Base-by-base conservation (phyloP, 2,797 vertebrate genomes). In the Cephalopachus bancanus region DNA sequence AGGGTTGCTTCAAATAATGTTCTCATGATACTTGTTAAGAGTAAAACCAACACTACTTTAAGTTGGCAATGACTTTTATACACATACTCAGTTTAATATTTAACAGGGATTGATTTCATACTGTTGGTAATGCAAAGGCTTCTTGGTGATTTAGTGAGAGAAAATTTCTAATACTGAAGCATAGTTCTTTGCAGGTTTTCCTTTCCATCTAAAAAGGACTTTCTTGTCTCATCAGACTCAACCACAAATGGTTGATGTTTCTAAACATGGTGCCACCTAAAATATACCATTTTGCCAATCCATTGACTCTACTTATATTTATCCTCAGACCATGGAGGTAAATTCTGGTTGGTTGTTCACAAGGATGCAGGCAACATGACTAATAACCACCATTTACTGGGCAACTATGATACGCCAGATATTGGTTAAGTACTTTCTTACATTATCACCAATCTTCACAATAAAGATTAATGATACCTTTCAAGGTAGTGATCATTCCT, bases 91-190 rank as follows among this genome's bases (percentile, higher is more conserved):
- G 64, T 86, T 30, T 76, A 95, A 96, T 37, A 81, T 26, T 44
- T 84, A 75, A 22, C n/a, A 65, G n/a, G 5, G 67, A 67, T 71
- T 81, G 49, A 84, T 91, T 96, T 96, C 22, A n/a, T 93, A 19
- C 49, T 92, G 57, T 91, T 81, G 88, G 83, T 90, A 96, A 96
- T 87, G 51, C 85, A 64, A 93, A 93, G 37, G 24, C 24, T 93
- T 91, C 60, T 86, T 95, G n/a, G 79, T 81, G 75, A 93, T 20
- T 20, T 83, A 75, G 49, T 55, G 49, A 93, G 78, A 83, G 83
- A 84, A 91, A 90, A 79, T 74, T 76, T 97, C 37, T 83, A 96
- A 96, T 69, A 88, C 14, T 26, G 44, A 94, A 84, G 20, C 24
- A 93, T 71, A 89, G 67, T 78, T 62, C 76, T 95, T 93, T 88